Evolutionary conservation across 2,113 vertebrate species (phyloP).

Genomic region (Vireo altiloquus): DNA sequence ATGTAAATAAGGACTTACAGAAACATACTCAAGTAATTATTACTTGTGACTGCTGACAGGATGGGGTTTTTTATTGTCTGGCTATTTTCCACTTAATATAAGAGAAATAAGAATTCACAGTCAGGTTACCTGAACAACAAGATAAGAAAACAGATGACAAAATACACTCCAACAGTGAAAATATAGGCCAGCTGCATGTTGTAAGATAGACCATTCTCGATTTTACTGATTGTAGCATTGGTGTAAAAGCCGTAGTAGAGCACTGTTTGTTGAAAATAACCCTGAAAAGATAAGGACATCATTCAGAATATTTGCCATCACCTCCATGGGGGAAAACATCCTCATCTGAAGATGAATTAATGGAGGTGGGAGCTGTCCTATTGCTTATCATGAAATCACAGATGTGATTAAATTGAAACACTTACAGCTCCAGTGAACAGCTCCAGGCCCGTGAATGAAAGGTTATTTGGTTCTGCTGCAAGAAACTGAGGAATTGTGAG

Average conservation of each 20-base stretch:
- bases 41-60: background rate
- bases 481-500: slow-evolving; percentile 86
- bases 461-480: slow-evolving; percentile 51
- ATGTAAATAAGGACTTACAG: background rate
- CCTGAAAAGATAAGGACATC: slow-evolving; percentile 38
- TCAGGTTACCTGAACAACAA: slow-evolving; percentile 84
- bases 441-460: slow-evolving; percentile 85
- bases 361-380: background rate
- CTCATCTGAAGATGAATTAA: background rate
- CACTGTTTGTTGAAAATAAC: slow-evolving; percentile 75
- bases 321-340: background rate
- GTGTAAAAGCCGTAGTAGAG: slow-evolving; percentile 93
- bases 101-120: background rate
- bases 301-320: background rate
- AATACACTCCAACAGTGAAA: slow-evolving; percentile 84
- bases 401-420: background rate
- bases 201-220: slow-evolving; percentile 59
- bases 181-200: slow-evolving; percentile 93
- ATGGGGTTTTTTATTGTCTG: fast-evolving
- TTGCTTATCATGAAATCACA: background rate
- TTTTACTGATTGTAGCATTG: slow-evolving; percentile 59
- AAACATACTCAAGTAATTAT: background rate
- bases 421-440: slow-evolving; percentile 90
- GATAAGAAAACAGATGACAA: slow-evolving; percentile 83
- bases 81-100: background rate